Evolutionary conservation across 2,888 invertebrate genomes (phyloP).

Genomic region (Calameuta pallipes): DNA sequence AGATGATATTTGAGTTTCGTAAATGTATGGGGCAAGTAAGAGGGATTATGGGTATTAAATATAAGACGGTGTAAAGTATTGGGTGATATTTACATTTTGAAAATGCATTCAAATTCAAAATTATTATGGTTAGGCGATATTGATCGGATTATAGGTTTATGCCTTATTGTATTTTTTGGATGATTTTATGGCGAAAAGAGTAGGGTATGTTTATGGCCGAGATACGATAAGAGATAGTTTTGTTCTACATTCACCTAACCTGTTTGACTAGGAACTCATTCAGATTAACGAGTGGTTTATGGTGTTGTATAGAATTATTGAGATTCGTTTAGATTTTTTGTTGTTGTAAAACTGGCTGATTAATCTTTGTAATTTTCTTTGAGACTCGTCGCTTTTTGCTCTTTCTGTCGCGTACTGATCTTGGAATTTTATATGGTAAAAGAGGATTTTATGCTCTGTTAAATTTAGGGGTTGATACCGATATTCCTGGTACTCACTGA

Average conservation of each 20-base stretch:
- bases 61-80: background rate
- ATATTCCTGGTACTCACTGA: slow-evolving; percentile 33
- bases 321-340: background rate
- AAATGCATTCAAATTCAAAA: background rate
- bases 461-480: slow-evolving; percentile 35
- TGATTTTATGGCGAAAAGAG: background rate
- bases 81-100: background rate
- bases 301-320: background rate
- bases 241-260: background rate
- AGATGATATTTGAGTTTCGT: background rate
- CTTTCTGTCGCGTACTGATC: background rate
- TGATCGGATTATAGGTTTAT: background rate
- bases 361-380: background rate
- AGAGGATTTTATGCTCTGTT: slow-evolving; percentile 47
- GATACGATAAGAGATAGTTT: background rate
- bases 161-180: background rate
- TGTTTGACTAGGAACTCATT: background rate
- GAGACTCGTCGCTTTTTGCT: background rate
- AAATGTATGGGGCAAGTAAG: background rate
- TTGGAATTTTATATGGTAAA: slow-evolving; percentile 17
- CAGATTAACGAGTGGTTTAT: too few relatives aligned
- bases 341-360: background rate
- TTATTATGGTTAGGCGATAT: background rate
- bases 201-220: background rate
- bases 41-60: background rate